Evolutionary conservation across 2,797 vertebrate genomes (phyloP).

Genomic region (Coregonus ussuriensis): DNA sequence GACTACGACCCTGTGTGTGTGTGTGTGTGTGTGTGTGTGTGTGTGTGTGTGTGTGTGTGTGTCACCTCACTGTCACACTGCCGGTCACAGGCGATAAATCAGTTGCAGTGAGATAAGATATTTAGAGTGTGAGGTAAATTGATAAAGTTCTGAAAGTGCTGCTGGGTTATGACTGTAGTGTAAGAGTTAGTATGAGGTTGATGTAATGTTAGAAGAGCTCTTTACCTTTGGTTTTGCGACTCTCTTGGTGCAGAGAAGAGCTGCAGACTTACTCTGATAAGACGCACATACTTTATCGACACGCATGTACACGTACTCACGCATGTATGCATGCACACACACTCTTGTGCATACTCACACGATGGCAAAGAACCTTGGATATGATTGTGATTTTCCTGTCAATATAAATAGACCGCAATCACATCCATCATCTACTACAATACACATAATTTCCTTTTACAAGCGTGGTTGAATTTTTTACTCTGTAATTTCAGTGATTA

Average conservation of each 20-base stretch:
- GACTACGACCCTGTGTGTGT: slow-evolving; percentile 57
- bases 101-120: slow-evolving; percentile 39
- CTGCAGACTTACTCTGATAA: too few species aligned
- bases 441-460: slow-evolving; percentile 16
- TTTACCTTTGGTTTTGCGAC: too few species aligned
- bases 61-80: slow-evolving; percentile 32
- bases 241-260: too few species aligned
- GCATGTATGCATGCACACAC: background rate
- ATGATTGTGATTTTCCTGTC: slow-evolving; percentile 21
- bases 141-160: slow-evolving; percentile 34
- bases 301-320: background rate
- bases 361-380: slow-evolving; percentile 10
- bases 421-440: slow-evolving; percentile 65
- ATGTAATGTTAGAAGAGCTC: too few species aligned
- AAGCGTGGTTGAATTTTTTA: slow-evolving; percentile 23
- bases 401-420: slow-evolving; percentile 78
- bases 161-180: background rate
- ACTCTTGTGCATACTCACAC: background rate
- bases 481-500: slow-evolving; percentile 32
- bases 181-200: background rate
- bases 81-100: background rate
- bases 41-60: slow-evolving; percentile 12
- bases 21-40: slow-evolving; percentile 22
- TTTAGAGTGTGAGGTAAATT: slow-evolving; percentile 50
- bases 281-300: background rate